Conservation (phyloP, 2,797 vertebrate genomes). For the Halcyon smyrnensis region DNA sequence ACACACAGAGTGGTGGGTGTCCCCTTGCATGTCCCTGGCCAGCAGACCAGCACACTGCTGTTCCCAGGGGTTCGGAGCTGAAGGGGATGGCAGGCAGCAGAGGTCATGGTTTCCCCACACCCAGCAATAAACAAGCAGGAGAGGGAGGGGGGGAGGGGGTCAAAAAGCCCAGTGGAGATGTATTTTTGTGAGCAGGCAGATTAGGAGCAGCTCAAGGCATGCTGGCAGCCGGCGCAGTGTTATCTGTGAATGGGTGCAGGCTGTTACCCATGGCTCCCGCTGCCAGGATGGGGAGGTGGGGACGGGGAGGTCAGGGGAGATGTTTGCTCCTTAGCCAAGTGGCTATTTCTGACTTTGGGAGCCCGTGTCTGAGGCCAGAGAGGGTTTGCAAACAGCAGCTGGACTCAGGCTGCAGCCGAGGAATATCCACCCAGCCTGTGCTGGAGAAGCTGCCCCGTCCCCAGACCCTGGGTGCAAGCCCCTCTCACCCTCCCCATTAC, state of each 20-base stretch:
- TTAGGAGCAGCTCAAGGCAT: background rate
- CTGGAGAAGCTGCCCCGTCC: background rate
- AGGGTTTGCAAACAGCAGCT: background rate
- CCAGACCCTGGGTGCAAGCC: background rate
- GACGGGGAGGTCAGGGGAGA: background rate
- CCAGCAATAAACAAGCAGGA: background rate
- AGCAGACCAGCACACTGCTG: rapidly evolving
- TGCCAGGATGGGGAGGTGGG: rapidly evolving
- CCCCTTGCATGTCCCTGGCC: background rate
- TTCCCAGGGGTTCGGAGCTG: background rate
- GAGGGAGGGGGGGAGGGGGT: background rate
- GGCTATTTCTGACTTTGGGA: background rate
- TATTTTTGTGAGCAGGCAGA: background rate
- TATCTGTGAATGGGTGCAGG: background rate
- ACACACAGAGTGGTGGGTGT: rapidly evolving
- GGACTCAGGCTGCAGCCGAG: background rate
- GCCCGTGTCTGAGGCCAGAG: background rate
- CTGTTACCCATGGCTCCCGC: background rate
- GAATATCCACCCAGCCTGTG: background rate
- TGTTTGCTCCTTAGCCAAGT: background rate
- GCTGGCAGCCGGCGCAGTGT: background rate
- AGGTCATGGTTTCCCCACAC: background rate
- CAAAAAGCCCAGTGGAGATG: background rate
- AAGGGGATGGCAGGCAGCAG: background rate
- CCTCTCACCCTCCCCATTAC: background rate